Conservation (phyloP, 2,797 vertebrate species). For the Lepus oiostolus region DNA sequence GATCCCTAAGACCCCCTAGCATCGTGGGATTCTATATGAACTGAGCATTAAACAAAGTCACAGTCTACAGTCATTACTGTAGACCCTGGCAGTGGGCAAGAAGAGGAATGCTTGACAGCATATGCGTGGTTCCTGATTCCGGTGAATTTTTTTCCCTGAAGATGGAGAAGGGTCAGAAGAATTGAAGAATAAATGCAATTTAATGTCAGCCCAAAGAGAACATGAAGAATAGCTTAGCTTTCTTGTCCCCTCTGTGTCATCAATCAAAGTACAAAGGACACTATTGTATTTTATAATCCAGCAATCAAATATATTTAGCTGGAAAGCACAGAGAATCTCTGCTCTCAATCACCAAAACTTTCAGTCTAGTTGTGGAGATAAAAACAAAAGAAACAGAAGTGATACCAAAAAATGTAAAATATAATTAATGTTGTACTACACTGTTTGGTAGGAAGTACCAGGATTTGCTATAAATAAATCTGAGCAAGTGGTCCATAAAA, state of each 20-base stretch:
- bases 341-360: slow-evolving; percentile 36
- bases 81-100: background rate
- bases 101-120: background rate
- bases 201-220: slow-evolving; percentile 11
- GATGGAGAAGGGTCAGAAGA: background rate
- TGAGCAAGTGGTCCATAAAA: slow-evolving; percentile 7
- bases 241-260: slow-evolving; percentile 36
- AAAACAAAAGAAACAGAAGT: slow-evolving; percentile 55
- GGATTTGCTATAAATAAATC: slow-evolving; percentile 45
- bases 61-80: background rate
- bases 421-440: background rate
- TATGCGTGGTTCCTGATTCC: background rate
- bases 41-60: slow-evolving; percentile 15
- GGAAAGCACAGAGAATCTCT: slow-evolving; percentile 38
- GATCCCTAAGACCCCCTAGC: background rate
- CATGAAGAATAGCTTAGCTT: slow-evolving; percentile 38
- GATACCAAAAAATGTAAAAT: slow-evolving; percentile 17
- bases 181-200: slow-evolving; percentile 38
- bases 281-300: slow-evolving; percentile 41
- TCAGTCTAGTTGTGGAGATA: background rate
- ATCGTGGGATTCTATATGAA: background rate
- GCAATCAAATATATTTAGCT: slow-evolving; percentile 59
- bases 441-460: background rate
- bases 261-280: slow-evolving; percentile 36
- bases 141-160: background rate